A percentile compares a stretch with the other conserved stretches of the same genome.
phyloP scores from a whole-genome alignment of 2,113 vertebrate genomes.

The Smithornis capensis region DNA sequence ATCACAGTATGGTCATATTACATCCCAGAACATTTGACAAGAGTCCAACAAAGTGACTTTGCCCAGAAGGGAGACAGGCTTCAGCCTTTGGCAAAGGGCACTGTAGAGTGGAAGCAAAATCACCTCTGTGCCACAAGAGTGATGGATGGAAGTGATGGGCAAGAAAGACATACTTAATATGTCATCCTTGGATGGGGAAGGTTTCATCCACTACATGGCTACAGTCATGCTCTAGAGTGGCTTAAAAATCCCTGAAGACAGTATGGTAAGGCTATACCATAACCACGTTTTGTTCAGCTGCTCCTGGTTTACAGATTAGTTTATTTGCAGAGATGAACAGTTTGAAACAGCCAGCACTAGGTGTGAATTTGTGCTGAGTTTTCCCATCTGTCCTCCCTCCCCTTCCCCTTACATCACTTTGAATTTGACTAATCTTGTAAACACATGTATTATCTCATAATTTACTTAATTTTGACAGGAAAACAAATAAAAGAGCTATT shows the following conservation, averaged over 20 bases:
- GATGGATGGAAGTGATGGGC: neutral
- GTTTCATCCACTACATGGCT: neutral
- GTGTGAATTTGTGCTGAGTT: slow-evolving; percentile 8
- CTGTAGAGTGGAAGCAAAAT: neutral
- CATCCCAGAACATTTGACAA: neutral
- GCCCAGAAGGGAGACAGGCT: neutral
- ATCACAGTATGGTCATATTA: neutral
- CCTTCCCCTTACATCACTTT: neutral
- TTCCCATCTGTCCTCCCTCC: slow-evolving; percentile 7
- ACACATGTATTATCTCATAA: neutral
- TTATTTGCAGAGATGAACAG: slow-evolving; percentile 14
- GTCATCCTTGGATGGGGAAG: neutral
- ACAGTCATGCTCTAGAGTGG: neutral
- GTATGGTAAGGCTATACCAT: neutral
- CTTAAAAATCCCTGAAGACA: neutral
- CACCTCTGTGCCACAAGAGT: neutral
- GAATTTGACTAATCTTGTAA: neutral
- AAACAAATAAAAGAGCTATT: neutral
- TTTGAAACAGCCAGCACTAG: neutral
- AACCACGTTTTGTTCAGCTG: neutral
- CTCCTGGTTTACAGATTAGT: neutral
- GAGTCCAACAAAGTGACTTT: neutral
- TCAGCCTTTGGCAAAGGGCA: neutral
- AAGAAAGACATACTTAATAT: neutral
- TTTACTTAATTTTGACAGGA: neutral